Conservation (phyloP, 2,797 vertebrate species). For the Hydrophis major region DNA sequence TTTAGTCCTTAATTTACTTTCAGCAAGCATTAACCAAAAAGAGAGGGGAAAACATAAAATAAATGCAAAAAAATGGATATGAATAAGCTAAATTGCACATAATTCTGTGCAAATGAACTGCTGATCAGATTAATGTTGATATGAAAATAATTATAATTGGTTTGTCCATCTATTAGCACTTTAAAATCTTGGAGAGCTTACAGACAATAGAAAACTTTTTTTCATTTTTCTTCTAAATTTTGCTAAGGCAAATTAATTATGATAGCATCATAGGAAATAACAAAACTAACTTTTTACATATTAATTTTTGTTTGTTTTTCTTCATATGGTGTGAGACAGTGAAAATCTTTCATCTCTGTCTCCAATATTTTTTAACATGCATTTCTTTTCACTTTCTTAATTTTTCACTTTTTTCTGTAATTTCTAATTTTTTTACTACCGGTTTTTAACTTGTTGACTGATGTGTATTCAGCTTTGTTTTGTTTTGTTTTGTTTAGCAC, state of each 20-base stretch:
- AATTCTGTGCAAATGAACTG: not conserved
- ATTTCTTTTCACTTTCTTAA: not conserved
- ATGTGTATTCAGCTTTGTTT: not conserved
- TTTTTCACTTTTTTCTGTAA: not conserved
- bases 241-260: not conserved
- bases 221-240: not conserved
- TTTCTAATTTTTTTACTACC: not conserved
- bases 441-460: not conserved
- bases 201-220: not conserved
- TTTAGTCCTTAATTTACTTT: slow-evolving; percentile 26
- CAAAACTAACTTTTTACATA: not conserved
- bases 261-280: not conserved
- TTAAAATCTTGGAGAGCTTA: not conserved
- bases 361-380: not conserved
- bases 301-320: not conserved
- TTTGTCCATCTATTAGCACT: not conserved
- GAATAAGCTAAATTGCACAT: slow-evolving; percentile 2
- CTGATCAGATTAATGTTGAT: not conserved
- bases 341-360: not conserved
- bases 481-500: not conserved
- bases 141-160: not conserved
- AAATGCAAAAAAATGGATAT: slow-evolving; percentile 5
- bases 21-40: not conserved
- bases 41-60: not conserved
- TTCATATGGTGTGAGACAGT: not conserved